A percentile compares a stretch with the other conserved stretches of the same genome.
phyloP scores from a whole-genome alignment of 2,888 invertebrate genomes.

The Pollenia labialis region DNA sequence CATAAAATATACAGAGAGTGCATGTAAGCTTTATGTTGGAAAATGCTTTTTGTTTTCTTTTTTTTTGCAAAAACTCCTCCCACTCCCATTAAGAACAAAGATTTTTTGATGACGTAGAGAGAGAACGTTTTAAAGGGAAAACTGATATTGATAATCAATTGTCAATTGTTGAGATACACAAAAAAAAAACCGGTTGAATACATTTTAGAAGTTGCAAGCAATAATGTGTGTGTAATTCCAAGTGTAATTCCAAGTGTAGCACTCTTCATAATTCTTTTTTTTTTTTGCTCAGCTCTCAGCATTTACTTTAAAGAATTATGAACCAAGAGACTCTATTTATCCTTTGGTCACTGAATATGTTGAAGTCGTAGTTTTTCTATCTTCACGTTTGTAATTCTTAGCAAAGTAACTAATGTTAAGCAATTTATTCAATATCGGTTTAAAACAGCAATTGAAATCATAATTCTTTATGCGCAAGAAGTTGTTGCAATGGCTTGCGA shows the following conservation, averaged over 20 bases:
- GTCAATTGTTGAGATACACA: conserved; percentile 60
- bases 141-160: conserved; percentile 70
- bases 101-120: conserved; percentile 19
- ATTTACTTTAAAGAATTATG: conserved; percentile 7
- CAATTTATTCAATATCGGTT: conserved; percentile 56
- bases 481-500: conserved; percentile 1
- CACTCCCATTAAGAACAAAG: conserved; percentile 25
- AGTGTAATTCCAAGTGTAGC: conserved; percentile 24
- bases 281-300: conserved; percentile 9
- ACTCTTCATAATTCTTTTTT: conserved; percentile 9
- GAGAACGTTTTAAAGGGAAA: conserved; percentile 29
- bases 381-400: neutral
- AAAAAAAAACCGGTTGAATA: conserved; percentile 20
- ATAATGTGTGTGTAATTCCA: conserved; percentile 26
- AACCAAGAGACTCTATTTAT: neutral
- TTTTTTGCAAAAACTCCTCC: conserved; percentile 61
- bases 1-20: conserved; percentile 48
- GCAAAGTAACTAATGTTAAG: conserved; percentile 39
- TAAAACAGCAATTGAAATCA: conserved; percentile 63
- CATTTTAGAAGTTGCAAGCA: conserved; percentile 34
- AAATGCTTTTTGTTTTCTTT: conserved; percentile 46
- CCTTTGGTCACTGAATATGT: neutral
- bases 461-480: conserved; percentile 48
- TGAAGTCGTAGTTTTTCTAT: neutral
- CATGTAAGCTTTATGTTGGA: conserved; percentile 45